These are phyloP conservation scores for Podiceps cristatus DNA, from an alignment of 2,113 vertebrate genomes.

Conservation along the genomic window DNA sequence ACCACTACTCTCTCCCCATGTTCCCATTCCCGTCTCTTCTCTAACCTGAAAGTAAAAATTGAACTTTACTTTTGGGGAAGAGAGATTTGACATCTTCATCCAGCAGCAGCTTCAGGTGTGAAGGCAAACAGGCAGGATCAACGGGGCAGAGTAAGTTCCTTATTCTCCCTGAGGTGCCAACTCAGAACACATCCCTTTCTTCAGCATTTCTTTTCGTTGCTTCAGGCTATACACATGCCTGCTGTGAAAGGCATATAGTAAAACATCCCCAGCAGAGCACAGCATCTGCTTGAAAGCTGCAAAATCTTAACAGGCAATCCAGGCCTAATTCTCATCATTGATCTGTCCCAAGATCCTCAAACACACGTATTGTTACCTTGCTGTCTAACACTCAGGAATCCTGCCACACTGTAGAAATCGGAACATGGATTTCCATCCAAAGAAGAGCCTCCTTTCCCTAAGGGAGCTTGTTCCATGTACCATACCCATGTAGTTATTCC, in stretches of 20 bases:
- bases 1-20: not conserved
- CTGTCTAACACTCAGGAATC: not conserved
- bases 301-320: not conserved
- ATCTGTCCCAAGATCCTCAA: not conserved
- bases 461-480: not conserved
- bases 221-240: not conserved
- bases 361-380: accelerated
- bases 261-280: not conserved
- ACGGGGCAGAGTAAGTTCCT: not conserved
- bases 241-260: not conserved
- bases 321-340: not conserved
- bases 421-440: not conserved
- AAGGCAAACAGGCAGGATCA: not conserved
- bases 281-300: not conserved
- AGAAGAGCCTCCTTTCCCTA: not conserved
- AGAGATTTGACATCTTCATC: not conserved
- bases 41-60: not conserved
- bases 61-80: not conserved
- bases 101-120: not conserved
- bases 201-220: not conserved
- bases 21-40: not conserved
- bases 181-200: not conserved
- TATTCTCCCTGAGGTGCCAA: not conserved
- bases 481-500: not conserved
- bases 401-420: accelerated